Conservation (phyloP, 2,797 vertebrate species). For the Discoglossus pictus region DNA sequence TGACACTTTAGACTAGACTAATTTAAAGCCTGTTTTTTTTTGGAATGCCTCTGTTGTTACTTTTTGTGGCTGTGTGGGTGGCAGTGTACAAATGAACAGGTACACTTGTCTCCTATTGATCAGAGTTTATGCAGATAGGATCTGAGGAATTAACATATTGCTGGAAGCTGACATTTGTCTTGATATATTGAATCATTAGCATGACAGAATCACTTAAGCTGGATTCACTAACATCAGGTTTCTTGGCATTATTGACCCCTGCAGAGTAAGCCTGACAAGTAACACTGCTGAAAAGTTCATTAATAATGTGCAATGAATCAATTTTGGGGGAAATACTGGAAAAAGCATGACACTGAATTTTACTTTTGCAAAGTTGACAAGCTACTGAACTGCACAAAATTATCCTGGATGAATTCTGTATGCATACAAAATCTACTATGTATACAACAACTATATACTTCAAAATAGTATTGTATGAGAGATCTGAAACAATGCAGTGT, state of each 20-base stretch:
- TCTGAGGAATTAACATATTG: constrained; percentile 89
- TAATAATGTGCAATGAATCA: constrained; percentile 98
- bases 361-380: constrained; percentile 74
- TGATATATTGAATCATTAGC: constrained; percentile 92
- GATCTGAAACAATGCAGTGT: too few species aligned
- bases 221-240: constrained; percentile 93
- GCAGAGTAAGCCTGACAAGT: constrained; percentile 88
- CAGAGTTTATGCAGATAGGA: constrained; percentile 87
- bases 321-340: constrained; percentile 80
- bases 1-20: too few species aligned
- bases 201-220: constrained; percentile 93
- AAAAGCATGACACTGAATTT: constrained; percentile 69
- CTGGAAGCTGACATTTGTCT: constrained; percentile 89
- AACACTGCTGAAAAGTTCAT: constrained; percentile 95
- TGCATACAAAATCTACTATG: too few species aligned
- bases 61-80: too few species aligned
- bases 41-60: too few species aligned
- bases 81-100: constrained; percentile 23
- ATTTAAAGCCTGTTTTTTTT: too few species aligned
- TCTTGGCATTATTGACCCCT: constrained; percentile 93
- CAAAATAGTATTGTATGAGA: too few species aligned
- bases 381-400: too few species aligned
- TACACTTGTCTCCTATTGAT: constrained; percentile 68
- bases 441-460: too few species aligned
- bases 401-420: too few species aligned